Evolutionary conservation across 1,140 invertebrate species (phyloP), one percentile per base, ranked within the genome.

Genomic region (Sycobia sp.): DNA sequence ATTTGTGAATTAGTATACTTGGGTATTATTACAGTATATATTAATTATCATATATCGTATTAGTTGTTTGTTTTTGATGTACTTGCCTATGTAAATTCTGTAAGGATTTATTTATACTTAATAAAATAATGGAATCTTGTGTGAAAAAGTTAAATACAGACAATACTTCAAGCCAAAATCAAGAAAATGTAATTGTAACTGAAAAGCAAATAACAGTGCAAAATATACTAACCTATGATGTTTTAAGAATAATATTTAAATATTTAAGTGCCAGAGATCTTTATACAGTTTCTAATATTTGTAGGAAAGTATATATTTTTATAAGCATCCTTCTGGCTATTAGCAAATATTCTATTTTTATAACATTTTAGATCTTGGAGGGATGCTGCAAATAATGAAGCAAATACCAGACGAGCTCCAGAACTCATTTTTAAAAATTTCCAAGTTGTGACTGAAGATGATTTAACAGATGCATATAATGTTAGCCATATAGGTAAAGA

Each of bases 211-310:
- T 46, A 59, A 49, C 36, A 18, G n/a, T n/a, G n/a, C 13, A 14
- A 25, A 62, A 57, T 23, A 29, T 41, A 10, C 68, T 82, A 64
- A 73, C 72, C 34, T 81, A 79, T 38, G 79, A 81, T 29, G 73
- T 77, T 53, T 65, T 79, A 27, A 68, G 72, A 53, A 68, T 77
- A 32, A 68, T 82, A 41, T 79, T 82, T 62, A 69, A 75, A 34
- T 66, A 74, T 70, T 68, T 81, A 34, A 70, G 71, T 56, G 73
- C 65, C 5, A 69, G 50, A 1, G 76, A 81, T 44, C 47, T 81
- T n/a, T 23, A 41, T 5, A 71, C 14, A 1, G 73, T 67, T 3
- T 69, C 74, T 10, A 62, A 57, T 20, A 76, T 80, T 41, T 81
- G 75, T 71, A 81, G 73, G 80, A 22, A 41, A 50, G 20, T 54